These are phyloP conservation scores for Trachymyrmex septentrionalis DNA, from an alignment of 1,140 invertebrate genomes.

Conservation along the genomic window DNA sequence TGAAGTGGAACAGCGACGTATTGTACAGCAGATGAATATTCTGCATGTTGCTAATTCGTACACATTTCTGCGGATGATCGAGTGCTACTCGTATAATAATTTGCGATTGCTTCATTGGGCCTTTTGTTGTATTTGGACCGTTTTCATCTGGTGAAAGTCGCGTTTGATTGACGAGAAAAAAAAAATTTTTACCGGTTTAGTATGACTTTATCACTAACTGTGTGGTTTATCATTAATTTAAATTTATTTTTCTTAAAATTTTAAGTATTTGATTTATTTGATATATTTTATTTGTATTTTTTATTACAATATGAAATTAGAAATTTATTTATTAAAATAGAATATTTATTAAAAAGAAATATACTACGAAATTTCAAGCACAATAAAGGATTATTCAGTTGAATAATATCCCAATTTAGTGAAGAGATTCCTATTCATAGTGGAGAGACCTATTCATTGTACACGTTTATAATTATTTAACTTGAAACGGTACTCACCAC, in stretches of 20 bases:
- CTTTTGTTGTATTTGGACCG: not conserved
- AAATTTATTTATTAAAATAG: not conserved
- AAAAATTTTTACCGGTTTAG: not conserved
- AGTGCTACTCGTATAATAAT: slow-evolving; percentile 44
- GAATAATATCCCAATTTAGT: slow-evolving; percentile 10
- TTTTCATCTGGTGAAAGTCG: slow-evolving; percentile 20
- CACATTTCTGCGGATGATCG: slow-evolving; percentile 39
- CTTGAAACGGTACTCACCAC: slow-evolving; percentile 91
- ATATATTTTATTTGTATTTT: slow-evolving; percentile 9
- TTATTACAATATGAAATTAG: not conserved
- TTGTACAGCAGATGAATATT: slow-evolving; percentile 9
- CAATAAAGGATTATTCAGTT: not conserved
- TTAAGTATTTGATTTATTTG: not conserved
- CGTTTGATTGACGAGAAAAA: slow-evolving; percentile 42
- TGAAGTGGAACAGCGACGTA: not conserved
- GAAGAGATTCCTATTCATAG: no score
- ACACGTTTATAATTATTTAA: slow-evolving; percentile 11
- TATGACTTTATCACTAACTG: not conserved
- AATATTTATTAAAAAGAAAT: not conserved
- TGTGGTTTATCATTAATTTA: not conserved
- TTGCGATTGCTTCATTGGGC: not conserved
- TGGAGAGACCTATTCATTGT: not conserved
- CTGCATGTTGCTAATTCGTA: slow-evolving; percentile 17
- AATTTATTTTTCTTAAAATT: slow-evolving; percentile 3
- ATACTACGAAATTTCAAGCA: not conserved